These are phyloP conservation scores for Danio choprae DNA, from an alignment of 2,797 vertebrate species.

Conservation along the genomic window DNA sequence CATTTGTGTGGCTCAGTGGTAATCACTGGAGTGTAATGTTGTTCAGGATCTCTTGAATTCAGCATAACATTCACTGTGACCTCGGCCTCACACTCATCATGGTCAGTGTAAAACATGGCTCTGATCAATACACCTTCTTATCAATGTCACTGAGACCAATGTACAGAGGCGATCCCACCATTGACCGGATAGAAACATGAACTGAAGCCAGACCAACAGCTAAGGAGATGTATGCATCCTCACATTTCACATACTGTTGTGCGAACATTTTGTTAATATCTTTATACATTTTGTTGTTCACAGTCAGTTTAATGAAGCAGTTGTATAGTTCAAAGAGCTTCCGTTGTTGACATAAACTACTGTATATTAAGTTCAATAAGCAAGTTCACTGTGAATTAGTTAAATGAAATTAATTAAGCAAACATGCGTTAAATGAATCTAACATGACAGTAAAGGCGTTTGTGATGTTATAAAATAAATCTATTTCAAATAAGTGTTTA, in stretches of 20 bases:
- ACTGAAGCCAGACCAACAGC: neutral
- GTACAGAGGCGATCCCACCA: neutral
- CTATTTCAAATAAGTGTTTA: neutral
- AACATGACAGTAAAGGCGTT: neutral
- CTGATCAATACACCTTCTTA: constrained; percentile 16
- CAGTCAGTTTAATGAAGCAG: neutral
- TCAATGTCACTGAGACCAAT: constrained; percentile 8
- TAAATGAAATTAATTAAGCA: neutral
- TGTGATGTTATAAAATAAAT: neutral
- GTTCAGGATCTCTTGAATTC: constrained; percentile 30
- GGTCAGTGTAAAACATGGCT: constrained; percentile 14
- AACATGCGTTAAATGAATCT: neutral
- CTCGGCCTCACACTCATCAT: constrained; percentile 31
- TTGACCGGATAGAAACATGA: neutral
- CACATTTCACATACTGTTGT: neutral
- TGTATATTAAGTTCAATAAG: neutral
- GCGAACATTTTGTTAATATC: neutral
- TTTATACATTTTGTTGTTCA: neutral
- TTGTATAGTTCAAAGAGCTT: neutral
- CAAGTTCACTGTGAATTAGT: neutral
- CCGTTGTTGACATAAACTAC: neutral
- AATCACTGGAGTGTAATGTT: constrained; percentile 41
- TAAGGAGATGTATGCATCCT: neutral
- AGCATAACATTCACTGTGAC: constrained; percentile 13
- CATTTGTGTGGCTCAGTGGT: constrained; percentile 4